Evolutionary conservation across 2,888 invertebrate species (phyloP).

Genomic region (Bhutanitis thaidina): DNA sequence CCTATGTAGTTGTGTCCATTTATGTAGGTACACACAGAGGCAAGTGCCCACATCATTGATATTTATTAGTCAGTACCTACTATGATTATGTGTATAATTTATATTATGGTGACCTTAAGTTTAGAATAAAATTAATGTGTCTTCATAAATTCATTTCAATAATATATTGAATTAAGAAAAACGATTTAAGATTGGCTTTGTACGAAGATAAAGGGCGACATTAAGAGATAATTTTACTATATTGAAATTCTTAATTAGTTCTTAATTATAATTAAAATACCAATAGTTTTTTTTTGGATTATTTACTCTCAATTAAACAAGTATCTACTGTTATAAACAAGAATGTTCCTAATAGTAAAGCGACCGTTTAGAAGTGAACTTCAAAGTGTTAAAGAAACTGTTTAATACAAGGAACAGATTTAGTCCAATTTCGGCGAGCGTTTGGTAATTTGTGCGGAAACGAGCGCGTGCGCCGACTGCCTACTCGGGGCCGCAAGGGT

Average conservation of each 20-base stretch:
- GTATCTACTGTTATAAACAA: too few species aligned
- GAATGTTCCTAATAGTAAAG: too few species aligned
- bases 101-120: not conserved
- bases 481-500: constrained; percentile 69
- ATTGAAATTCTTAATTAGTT: too few species aligned
- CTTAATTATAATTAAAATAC: too few species aligned
- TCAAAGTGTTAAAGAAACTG: not conserved
- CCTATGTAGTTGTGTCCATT: constrained; percentile 8
- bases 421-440: constrained; percentile 3
- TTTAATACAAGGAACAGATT: not conserved
- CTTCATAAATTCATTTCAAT: too few species aligned
- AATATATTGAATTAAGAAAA: too few species aligned
- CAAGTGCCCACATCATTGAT: constrained; percentile 17
- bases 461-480: constrained; percentile 37
- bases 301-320: too few species aligned
- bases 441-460: constrained; percentile 2
- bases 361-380: not conserved
- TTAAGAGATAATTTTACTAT: too few species aligned
- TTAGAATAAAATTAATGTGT: too few species aligned
- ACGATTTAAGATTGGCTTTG: too few species aligned
- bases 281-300: too few species aligned
- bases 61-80: constrained; percentile 15
- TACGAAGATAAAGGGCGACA: too few species aligned
- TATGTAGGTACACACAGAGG: constrained; percentile 12
- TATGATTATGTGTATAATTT: constrained; percentile 8